phyloP scores from a whole-genome alignment of 2,888 invertebrate species.

The Meghimatium bilineatum region DNA sequence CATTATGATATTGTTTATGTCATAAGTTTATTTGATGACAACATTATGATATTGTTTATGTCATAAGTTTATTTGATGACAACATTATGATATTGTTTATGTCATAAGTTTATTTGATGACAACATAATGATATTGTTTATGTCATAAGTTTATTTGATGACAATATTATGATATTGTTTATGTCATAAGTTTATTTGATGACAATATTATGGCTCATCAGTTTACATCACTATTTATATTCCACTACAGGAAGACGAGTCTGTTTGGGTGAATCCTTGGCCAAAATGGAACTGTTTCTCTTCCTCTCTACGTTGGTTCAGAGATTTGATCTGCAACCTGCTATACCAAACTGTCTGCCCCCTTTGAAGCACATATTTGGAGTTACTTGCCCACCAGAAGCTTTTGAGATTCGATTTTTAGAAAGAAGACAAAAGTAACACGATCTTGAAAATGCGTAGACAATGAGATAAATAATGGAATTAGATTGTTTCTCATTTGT shows the following conservation, averaged over 20 bases:
- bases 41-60: too few species aligned
- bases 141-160: too few species aligned
- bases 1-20: too few species aligned
- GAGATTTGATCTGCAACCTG: constrained; percentile 12
- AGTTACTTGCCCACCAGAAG: neutral
- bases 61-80: too few species aligned
- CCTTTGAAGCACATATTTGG: neutral
- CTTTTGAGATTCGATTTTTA: constrained; percentile 8
- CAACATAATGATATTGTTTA: too few species aligned
- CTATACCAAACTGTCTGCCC: neutral
- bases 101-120: too few species aligned
- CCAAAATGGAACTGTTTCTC: constrained; percentile 32
- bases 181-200: neutral
- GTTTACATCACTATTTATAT: neutral
- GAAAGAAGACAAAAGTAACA: neutral
- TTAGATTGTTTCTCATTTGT: too few species aligned
- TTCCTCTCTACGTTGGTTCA: neutral
- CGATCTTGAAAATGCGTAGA: neutral
- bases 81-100: too few species aligned
- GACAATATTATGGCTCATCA: neutral
- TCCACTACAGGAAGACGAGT: constrained; percentile 8
- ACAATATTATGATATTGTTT: too few species aligned
- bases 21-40: too few species aligned
- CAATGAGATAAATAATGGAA: too few species aligned
- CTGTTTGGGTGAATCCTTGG: constrained; percentile 22